Percentiles rank a stretch among this genome's conserved stretches.
These are phyloP conservation scores for Anoplopoma fimbria DNA, from an alignment of 2,113 vertebrate species.

Conservation along the genomic window DNA sequence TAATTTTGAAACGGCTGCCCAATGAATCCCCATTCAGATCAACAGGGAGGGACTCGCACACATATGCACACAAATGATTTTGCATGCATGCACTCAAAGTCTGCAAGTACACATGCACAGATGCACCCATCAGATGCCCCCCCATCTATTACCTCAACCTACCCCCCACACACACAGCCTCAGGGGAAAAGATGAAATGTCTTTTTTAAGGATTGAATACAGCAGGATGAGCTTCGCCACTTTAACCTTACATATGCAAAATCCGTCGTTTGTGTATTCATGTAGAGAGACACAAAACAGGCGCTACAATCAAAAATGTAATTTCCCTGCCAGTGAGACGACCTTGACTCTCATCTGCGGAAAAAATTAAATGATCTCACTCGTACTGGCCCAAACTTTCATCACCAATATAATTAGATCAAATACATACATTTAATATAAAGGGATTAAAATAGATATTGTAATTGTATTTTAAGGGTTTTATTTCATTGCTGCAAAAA, in stretches of 20 bases:
- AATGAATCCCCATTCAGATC: constrained; percentile 95
- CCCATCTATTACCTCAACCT: neutral
- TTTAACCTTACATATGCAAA: constrained; percentile 84
- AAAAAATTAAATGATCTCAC: constrained; percentile 6
- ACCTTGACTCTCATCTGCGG: neutral
- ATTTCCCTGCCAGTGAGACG: constrained; percentile 70
- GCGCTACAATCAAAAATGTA: constrained; percentile 79
- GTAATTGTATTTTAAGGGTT: no score
- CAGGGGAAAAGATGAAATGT: constrained; percentile 69
- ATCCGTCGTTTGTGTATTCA: constrained; percentile 58
- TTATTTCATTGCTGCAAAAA: neutral
- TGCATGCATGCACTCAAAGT: constrained; percentile 43
- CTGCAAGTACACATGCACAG: constrained; percentile 47
- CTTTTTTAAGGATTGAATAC: constrained; percentile 77
- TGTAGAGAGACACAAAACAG: constrained; percentile 73
- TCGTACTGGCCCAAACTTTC: constrained; percentile 5
- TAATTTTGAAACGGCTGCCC: constrained; percentile 96
- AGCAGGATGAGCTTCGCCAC: constrained; percentile 72
- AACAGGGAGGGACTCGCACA: constrained; percentile 79
- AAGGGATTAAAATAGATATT: neutral
- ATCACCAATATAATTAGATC: neutral
- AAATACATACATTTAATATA: constrained; percentile 2
- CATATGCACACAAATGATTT: constrained; percentile 57
- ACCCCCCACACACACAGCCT: constrained; percentile 41
- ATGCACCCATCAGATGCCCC: constrained; percentile 37